Evolutionary conservation across 2,888 invertebrate species (phyloP), one percentile per base, ranked within the genome.

Genomic region (Drosophila quasianomalipes): DNA sequence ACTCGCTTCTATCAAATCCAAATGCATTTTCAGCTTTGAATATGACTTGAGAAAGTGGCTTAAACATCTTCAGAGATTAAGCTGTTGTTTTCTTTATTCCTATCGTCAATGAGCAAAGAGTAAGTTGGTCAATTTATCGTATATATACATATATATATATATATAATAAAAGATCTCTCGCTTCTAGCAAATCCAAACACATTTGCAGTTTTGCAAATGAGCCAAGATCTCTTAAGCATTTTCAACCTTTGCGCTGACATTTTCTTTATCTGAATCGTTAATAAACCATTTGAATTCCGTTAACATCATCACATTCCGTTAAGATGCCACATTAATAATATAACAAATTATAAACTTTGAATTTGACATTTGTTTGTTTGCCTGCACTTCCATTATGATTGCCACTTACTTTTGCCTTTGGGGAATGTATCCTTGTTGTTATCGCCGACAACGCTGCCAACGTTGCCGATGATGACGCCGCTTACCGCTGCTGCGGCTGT

Each of bases 381-480:
- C 22, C 14, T 5, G 7, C 22, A 9, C 4, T 22, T 47, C 4
- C 22, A n/a, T 22, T n/a, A 4, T 39, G n/a, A 28, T 52, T 14
- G 16, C 39, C 64, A 95, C 96, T 96, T 95, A 96, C 96, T 96
- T 94, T 96, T 96, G 93, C 96, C 96, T 94, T 96, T 96, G 93
- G 96, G 96, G 93, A 96, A 96, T 93, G 96, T 96, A 57, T 92
- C 92, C 76, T 91, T 92, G 77, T 85, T 70, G 53, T 63, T 85
- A 39, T 85, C 89, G 26, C 64, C 76, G 26, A 69, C 53, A 47
- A 54, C 55, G 58, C 70, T 51, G 35, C 39, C 64, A 26, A 9
- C 22, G 58, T 44, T 70, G 16, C 44, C 55, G 28, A 60, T 31
- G n/a, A 70, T 33, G 4, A 54, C 60, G 22, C 30, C 41, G 19